Evolutionary conservation across 1,140 invertebrate species (phyloP), one percentile per base, ranked within the genome.

Genomic region (Drosophila serrata): DNA sequence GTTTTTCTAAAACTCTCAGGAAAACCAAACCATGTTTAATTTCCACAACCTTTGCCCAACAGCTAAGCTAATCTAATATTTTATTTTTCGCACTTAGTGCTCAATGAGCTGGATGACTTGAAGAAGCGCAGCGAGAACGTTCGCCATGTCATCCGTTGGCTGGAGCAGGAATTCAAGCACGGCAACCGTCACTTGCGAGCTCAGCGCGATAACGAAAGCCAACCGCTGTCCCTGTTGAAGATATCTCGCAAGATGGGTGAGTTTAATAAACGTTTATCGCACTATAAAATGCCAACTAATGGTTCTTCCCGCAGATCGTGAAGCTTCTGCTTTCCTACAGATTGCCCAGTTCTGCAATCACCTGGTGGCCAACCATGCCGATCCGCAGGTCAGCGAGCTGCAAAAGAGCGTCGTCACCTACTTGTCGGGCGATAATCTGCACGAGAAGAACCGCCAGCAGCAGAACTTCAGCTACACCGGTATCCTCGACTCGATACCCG

Each of bases 61-160:
- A 48, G 24, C 7, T 11, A 17, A 37, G 1, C 22, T 61, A 61
- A 64, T 64, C 27, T 29, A 19, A 3, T 33, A 8, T 42, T n/a
- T 37, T 27, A 13, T 31, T 35, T 53, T 42, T 46, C 24, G 29
- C 6, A 17, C 31, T 58, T 19, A 98, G 97, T 98, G 43, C 95
- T 98, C 57, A 97, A 96, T 76, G 96, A 96, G 48, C 93, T 98
- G 84, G 97, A 98, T 91, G 95, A 97, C 61, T 92, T 97, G 55
- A 98, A 99, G 93, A 96, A 95, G 74, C 95, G 95, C 87, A 96
- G 94, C 75, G 94, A 94, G 59, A 94, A 95, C 75, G 97, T 97
- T 0, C 94, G 98, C 51, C 97, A 98, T 91, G 97, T 97, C 3
- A 98, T 98, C 55, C 96, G 98, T 73, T 98, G 98, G 97, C 93